Base-by-base conservation (phyloP, 2,888 invertebrate genomes). In the Eucera pruinosa region DNA sequence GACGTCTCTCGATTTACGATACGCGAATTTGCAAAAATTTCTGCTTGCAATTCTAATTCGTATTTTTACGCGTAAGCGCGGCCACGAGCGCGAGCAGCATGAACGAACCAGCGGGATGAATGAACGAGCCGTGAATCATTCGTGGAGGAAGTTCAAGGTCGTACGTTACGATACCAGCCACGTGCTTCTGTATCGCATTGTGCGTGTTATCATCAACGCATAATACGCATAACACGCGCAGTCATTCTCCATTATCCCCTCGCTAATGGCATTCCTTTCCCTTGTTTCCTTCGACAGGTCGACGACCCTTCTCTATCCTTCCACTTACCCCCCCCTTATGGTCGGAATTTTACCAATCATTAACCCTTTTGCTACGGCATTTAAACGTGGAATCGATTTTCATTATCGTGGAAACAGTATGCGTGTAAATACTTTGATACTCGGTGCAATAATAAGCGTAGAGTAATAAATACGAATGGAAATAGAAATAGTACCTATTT, bases 111-210 rank as follows among this genome's bases (percentile, higher is more conserved):
- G 36, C 39, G 52, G 74, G 68, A 86, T 85, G 86, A 85, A 86
- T 83, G 86, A 78, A 84, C 83, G 77, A 67, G 83, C 64, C 65
- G 84, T 85, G 86, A 85, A 83, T 85, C 84, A 85, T 86, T 82
- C 75, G 69, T 67, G 82, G 77, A 81, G 85, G 85, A 85, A 85
- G 85, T 86, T 84, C 85, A 85, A 85, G 85, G 85, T 54, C 52
- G 76, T 60, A 70, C 41, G 81, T 83, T 83, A 84, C 86, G 85
- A 84, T 84, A 84, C 74, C 60, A 39, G 78, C 71, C 86, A 75
- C 68, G 81, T 65, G 81, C 62, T 67, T 67, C 45, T 75, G 41
- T 80, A 78, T 81, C 78, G 76, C 25, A 71, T 77, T 75, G 74
- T 73, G 75, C 57, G 86, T 47, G 66, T 86, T 85, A 85, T 85